A percentile compares a stretch with the other conserved stretches of the same genome.
These are phyloP conservation scores for Corydoras sp. DNA, from an alignment of 2,113 vertebrate species.

Conservation along the genomic window DNA sequence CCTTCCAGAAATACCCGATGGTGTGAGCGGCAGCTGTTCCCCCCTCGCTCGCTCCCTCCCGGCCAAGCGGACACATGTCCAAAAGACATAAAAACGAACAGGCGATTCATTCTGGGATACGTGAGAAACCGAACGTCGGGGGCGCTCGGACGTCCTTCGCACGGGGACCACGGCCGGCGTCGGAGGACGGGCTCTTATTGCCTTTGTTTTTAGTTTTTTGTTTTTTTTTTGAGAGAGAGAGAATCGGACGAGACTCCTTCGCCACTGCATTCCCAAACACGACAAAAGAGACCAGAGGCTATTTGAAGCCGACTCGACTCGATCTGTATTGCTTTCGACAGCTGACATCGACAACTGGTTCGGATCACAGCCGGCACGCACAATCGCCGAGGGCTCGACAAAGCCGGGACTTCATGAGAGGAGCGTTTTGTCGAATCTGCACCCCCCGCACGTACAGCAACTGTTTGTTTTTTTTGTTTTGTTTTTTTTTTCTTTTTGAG, in stretches of 20 bases:
- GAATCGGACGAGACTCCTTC: constrained; percentile 22
- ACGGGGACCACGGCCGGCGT: constrained; percentile 15
- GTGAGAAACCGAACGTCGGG: not conserved
- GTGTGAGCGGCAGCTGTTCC: constrained; percentile 41
- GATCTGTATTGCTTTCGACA: constrained; percentile 68
- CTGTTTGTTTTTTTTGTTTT: too few relatives aligned
- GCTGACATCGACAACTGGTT: constrained; percentile 91
- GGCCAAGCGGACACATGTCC: constrained; percentile 29
- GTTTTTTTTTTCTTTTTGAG: too few relatives aligned
- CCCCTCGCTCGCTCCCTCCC: constrained; percentile 12
- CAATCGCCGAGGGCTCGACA: not conserved
- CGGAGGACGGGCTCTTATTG: constrained; percentile 13
- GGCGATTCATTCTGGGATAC: constrained; percentile 6
- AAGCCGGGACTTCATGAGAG: not conserved
- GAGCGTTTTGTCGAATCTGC: not conserved
- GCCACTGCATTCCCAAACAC: constrained; percentile 44
- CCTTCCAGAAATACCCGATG: constrained; percentile 35
- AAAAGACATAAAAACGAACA: constrained; percentile 29
- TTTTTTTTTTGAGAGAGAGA: constrained; percentile 32
- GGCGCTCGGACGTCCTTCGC: constrained; percentile 14
- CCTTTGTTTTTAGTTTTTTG: constrained; percentile 28
- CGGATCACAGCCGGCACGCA: constrained; percentile 56
- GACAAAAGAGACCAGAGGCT: constrained; percentile 73
- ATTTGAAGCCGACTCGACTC: constrained; percentile 77
- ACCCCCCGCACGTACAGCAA: too few relatives aligned